A percentile compares a stretch with the other conserved stretches of the same genome.
phyloP scores from a whole-genome alignment of 2,888 invertebrate genomes.

The Apocheima hispidaria region DNA sequence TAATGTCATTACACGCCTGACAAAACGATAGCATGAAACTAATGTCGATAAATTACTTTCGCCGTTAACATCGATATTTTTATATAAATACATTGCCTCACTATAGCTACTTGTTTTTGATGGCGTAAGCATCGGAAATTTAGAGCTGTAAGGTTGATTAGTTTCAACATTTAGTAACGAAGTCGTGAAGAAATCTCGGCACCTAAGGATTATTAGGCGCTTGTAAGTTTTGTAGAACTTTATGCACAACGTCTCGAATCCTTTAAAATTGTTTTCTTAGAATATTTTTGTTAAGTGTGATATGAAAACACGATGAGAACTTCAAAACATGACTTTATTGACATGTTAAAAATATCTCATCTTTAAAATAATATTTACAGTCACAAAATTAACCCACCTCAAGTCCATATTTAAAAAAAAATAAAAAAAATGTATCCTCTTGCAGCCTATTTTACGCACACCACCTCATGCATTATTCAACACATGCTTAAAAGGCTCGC shows the following conservation, averaged over 20 bases:
- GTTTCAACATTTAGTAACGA: conserved; percentile 40
- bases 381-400: not conserved
- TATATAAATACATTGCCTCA: not conserved
- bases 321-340: not conserved
- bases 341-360: not conserved
- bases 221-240: not conserved
- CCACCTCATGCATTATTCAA: conserved; percentile 57
- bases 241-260: not conserved
- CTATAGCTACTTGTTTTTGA: conserved; percentile 48
- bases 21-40: too few relatives aligned
- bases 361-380: not conserved
- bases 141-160: conserved; percentile 45
- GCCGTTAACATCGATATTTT: conserved; percentile 11
- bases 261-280: not conserved
- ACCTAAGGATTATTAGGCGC: not conserved
- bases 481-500: conserved; percentile 48
- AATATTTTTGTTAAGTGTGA: too few relatives aligned
- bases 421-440: conserved; percentile 26
- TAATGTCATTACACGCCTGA: too few relatives aligned
- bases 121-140: conserved; percentile 47
- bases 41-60: not conserved
- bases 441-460: conserved; percentile 35
- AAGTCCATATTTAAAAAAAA: not conserved
- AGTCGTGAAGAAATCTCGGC: conserved; percentile 30
- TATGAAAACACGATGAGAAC: too few relatives aligned